Evolutionary conservation across 1,140 invertebrate genomes (phyloP).

Genomic region (Drosophila bocki): DNA sequence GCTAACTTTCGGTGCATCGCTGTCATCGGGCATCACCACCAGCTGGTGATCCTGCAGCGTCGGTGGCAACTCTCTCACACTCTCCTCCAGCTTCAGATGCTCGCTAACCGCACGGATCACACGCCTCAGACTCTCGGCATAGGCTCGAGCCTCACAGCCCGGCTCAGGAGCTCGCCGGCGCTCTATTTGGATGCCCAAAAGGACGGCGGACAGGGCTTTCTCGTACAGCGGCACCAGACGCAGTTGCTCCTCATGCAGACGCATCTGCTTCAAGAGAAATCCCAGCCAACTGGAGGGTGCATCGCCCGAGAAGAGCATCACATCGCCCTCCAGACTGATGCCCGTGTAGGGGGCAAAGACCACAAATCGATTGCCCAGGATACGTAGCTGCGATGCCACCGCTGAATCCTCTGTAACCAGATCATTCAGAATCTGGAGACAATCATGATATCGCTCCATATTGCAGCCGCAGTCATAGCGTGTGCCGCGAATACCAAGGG

Average conservation of each 20-base stretch:
- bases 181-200: slow-evolving; percentile 92
- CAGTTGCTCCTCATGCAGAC: slow-evolving; percentile 90
- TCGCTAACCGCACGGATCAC: slow-evolving; percentile 93
- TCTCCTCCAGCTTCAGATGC: slow-evolving; percentile 87
- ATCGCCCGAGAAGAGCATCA: slow-evolving; percentile 95
- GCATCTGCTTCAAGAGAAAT: slow-evolving; percentile 91
- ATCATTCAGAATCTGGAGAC: slow-evolving; percentile 88
- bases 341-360: slow-evolving; percentile 95
- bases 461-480: slow-evolving; percentile 94
- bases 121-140: slow-evolving; percentile 91
- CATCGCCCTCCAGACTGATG: slow-evolving; percentile 93
- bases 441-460: slow-evolving; percentile 92
- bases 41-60: slow-evolving; percentile 91
- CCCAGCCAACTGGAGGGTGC: slow-evolving; percentile 95
- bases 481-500: slow-evolving; percentile 87
- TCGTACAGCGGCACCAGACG: slow-evolving; percentile 92
- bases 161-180: slow-evolving; percentile 95
- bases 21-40: slow-evolving; percentile 93
- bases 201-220: slow-evolving; percentile 91
- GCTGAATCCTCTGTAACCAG: slow-evolving; percentile 86
- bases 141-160: slow-evolving; percentile 90
- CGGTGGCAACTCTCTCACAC: slow-evolving; percentile 88
- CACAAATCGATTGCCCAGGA: slow-evolving; percentile 89
- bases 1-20: slow-evolving; percentile 94
- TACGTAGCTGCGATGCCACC: slow-evolving; percentile 88